Evolutionary conservation across 2,797 vertebrate species (phyloP), one percentile per base, ranked within the genome.

Genomic region (Catostomus latipinnis): DNA sequence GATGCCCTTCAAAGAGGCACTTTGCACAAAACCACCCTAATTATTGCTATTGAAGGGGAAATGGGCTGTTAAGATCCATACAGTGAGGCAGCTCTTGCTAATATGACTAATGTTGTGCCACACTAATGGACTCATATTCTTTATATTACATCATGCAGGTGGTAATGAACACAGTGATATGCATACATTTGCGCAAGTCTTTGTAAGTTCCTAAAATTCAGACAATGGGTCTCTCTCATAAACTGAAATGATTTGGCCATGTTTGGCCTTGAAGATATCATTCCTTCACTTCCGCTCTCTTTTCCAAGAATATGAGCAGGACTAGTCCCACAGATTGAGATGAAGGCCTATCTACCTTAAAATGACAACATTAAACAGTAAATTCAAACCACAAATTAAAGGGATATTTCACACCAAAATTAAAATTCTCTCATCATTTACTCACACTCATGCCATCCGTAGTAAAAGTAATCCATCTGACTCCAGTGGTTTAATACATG

Each of bases 61-160:
- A 83, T 80, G 77, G 73, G n/a, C 61, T 75, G 82, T 83, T 80
- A 83, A 80, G 68, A 76, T 80, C 82, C 61, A 72, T 83, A 80
- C 68, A 71, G 16, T 66, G 34, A 62, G 53, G 62, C 74, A 45
- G 62, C 65, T 73, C 70, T 11, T 13, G 18, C 75, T 63, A 74
- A 78, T 78, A 63, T 76, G 82, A 83, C 82, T 83, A 80, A 83
- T 83, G 73, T 52, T 73, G 78, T 80, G 70, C 50, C 53, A 58
- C 61, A 34, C 68, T 61, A 70, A 58, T 74, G 22, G 58, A 79
- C 72, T 67, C 62, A 61, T 76, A 67, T 67, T 80, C 71, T 72
- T 45, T 53, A 54, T 46, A 67, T 71, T 71, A 71, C 68, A 80
- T 70, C 76, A 78, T 3, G 45, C 63, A 49, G 22, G 45, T 45